Conservation (phyloP, 2,888 invertebrate genomes). For the Caenorhabditis parvicauda region DNA sequence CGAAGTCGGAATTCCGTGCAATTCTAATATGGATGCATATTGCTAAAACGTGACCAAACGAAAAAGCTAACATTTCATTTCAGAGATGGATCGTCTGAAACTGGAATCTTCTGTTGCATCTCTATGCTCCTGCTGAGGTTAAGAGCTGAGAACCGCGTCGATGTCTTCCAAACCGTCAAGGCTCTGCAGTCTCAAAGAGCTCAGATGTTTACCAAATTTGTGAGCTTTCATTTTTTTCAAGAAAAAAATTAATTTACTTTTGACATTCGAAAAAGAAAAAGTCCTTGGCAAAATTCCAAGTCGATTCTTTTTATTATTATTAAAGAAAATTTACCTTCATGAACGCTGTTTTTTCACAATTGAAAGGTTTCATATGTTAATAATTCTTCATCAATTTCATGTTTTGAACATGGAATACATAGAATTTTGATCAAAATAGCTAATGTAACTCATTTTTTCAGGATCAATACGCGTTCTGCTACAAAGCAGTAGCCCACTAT, state of each 20-base stretch:
- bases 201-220: constrained; percentile 32
- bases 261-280: too few species aligned
- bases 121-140: constrained; percentile 58
- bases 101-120: constrained; percentile 53
- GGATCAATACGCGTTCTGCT: constrained; percentile 66
- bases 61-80: too few species aligned
- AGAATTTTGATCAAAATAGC: background rate
- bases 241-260: background rate
- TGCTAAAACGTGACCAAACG: too few species aligned
- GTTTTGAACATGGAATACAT: background rate
- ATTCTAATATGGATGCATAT: too few species aligned
- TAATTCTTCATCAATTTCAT: background rate
- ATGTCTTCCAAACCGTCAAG: constrained; percentile 57
- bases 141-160: constrained; percentile 58
- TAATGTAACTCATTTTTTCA: constrained; percentile 46
- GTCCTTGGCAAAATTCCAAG: too few species aligned
- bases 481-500: constrained; percentile 65
- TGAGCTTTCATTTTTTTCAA: constrained; percentile 1
- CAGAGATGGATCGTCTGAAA: constrained; percentile 55
- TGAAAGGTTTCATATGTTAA: background rate
- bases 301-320: too few species aligned
- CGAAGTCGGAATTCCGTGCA: background rate
- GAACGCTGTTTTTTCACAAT: background rate
- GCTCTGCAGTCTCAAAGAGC: constrained; percentile 31
- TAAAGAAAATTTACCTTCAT: background rate